Evolutionary conservation across 2,797 vertebrate species (phyloP), one percentile per base, ranked within the genome.

Genomic region (Sebastes cheni): DNA sequence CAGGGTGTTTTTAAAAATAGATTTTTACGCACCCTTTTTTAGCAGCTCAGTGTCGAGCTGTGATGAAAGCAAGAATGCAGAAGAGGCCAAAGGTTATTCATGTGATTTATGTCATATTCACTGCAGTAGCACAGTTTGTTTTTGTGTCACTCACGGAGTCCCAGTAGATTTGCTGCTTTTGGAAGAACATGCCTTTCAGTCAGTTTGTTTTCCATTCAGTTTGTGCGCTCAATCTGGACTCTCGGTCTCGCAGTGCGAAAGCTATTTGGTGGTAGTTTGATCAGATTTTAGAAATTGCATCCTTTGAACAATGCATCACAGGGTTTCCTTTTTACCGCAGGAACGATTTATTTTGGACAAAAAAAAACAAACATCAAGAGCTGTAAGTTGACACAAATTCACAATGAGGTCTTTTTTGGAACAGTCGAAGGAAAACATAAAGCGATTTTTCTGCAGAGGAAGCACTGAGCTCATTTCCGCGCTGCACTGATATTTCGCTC

Each of bases 391-490:
- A 79, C 79, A 84, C 66, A 82, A 77, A 80, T 77, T 73, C 76
- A 86, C 87, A 91, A 87, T 87, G 80, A 86, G 68, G 76, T 67
- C 72, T 77, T 67, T 62, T 77, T 77, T 4, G 62, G 72, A 83
- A 72, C 74, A 39, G 80, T 87, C 27, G 66, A 71, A 62, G 67
- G 61, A 79, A 82, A 91, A 64, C 54, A 62, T 70, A 79, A 20
- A 50, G 82, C 36, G n/a, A 68, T 52, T 85, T 79, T 77, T 84
- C 23, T 88, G 72, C 65, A 68, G 81, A 92, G 92, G 91, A 95
- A 93, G 79, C 58, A 6, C 83, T 94, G 92, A 95, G 85, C 84
- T 94, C 76, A 94, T 93, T 89, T 95, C 93, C 89, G 64, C 30
- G 34, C 77, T 29, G 65, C 68, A 59, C 66, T 74, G 82, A 90